These are phyloP conservation scores for Drosophila mimetica DNA, from an alignment of 2,888 invertebrate genomes.

Conservation along the genomic window DNA sequence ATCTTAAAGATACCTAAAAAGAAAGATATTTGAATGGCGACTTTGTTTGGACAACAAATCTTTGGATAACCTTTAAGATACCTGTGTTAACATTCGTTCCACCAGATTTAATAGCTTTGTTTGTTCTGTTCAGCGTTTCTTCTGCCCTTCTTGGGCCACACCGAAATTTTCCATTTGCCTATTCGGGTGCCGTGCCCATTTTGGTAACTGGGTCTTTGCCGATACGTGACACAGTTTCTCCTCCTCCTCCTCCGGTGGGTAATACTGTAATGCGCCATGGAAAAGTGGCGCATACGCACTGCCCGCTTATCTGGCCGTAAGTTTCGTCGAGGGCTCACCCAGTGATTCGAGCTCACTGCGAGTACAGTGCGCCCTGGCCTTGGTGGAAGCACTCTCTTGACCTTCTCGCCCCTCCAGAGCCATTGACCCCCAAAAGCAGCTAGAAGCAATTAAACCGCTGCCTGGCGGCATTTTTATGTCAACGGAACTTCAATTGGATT, in stretches of 20 bases:
- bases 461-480: constrained; percentile 63
- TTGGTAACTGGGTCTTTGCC: constrained; percentile 44
- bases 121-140: constrained; percentile 21
- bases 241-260: constrained; percentile 3
- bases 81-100: not conserved
- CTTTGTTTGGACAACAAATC: not conserved
- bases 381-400: constrained; percentile 48
- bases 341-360: constrained; percentile 1
- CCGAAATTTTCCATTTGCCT: constrained; percentile 44
- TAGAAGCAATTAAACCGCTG: constrained; percentile 41
- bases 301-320: constrained; percentile 23
- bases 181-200: constrained; percentile 27
- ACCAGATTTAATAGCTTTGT: constrained; percentile 25
- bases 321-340: constrained; percentile 21
- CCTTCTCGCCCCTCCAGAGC: constrained; percentile 61
- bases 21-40: not conserved
- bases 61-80: not conserved
- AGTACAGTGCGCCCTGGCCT: constrained; percentile 47
- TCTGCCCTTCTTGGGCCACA: constrained; percentile 12
- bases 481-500: constrained; percentile 74
- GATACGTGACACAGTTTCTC: constrained; percentile 47
- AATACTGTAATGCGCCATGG: constrained; percentile 8
- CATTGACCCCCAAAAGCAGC: constrained; percentile 67
- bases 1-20: not conserved
- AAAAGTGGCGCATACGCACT: constrained; percentile 30